These are phyloP conservation scores for Psylliodes chrysocephalus DNA, from an alignment of 2,888 invertebrate species.

Conservation along the genomic window DNA sequence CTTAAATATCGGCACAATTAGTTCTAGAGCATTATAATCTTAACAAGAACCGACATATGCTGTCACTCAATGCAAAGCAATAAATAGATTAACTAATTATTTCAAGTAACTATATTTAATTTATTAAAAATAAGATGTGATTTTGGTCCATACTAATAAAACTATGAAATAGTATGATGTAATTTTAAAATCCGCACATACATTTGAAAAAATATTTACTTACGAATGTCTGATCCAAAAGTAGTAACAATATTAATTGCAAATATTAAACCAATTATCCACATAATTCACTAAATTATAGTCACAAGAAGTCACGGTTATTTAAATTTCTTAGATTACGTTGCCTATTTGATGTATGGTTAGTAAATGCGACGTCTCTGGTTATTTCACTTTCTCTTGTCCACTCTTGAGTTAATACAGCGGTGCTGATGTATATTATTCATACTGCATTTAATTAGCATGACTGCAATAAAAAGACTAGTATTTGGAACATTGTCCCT, in stretches of 20 bases:
- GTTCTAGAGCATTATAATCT: no score
- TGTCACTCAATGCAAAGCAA: no score
- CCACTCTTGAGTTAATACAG: constrained; percentile 22
- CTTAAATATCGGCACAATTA: no score
- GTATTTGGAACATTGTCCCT: constrained; percentile 32
- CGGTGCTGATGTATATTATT: constrained; percentile 24
- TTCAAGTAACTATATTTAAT: no score
- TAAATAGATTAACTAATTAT: no score
- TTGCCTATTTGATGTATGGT: constrained; percentile 51
- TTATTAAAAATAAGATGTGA: no score
- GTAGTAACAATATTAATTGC: constrained; percentile 18
- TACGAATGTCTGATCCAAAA: constrained; percentile 33
- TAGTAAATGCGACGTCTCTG: constrained; percentile 49
- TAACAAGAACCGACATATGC: no score
- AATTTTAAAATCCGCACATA: no score
- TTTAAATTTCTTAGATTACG: constrained; percentile 5
- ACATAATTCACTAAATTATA: constrained; percentile 19
- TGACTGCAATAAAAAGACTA: constrained; percentile 23
- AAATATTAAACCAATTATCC: constrained; percentile 27
- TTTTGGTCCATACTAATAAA: no score
- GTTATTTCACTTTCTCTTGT: constrained; percentile 36
- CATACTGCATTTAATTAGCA: constrained; percentile 27
- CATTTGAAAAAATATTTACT: constrained; percentile 13
- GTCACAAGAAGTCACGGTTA: neutral
- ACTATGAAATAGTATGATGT: no score